Base-by-base conservation (phyloP, 64 coral and sea anemone species). In the Platygyra sinensis region DNA sequence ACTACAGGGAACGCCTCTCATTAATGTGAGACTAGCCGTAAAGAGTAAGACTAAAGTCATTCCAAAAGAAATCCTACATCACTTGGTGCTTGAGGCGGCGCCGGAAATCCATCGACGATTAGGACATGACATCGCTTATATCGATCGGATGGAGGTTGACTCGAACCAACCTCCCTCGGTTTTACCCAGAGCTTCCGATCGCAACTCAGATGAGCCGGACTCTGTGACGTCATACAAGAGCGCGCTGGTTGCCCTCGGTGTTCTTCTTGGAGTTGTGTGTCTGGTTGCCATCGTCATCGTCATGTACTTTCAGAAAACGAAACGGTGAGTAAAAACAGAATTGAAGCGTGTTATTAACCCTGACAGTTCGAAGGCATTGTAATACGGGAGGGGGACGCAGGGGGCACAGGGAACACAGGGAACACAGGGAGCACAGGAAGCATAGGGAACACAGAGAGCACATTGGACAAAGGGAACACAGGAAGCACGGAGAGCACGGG, bases 11-110 rank as follows among this genome's bases (percentile, higher is more conserved):
- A 85, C 38, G 22, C 20, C 15, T 27, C 81, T 85, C 33, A 71
- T 85, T 16, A 85, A 72, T 72, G 81, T 85, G 3, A 46, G 22
- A 10, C 63, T 85, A 10, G 81, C 42, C 32, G 81, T 85, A 8
- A 85, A 85, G 65, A 24, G 24, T 71, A 72, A 17, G 38, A 85
- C 52, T 72, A 67, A 24, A 33, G 18, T 85, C 0, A 85, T 85
- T 51, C 22, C 81, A 10, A 36, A 19, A 46, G 36, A 69, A 72
- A 50, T 13, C 7, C 13, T 85, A 24, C 25, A 14, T 6, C 62
- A 69, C 12, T 28, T 85, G 24, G 33, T 85, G 19, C 22, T 8
- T 3, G 71, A 25, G 10, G 63, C 72, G 11, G 81, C 63, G 6
- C 62, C 81, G 65, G 81, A 51, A 69, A 71, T 85, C 22, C 62